These are phyloP conservation scores for Austrolebias charrua DNA, from an alignment of 2,797 vertebrate genomes.

Conservation along the genomic window DNA sequence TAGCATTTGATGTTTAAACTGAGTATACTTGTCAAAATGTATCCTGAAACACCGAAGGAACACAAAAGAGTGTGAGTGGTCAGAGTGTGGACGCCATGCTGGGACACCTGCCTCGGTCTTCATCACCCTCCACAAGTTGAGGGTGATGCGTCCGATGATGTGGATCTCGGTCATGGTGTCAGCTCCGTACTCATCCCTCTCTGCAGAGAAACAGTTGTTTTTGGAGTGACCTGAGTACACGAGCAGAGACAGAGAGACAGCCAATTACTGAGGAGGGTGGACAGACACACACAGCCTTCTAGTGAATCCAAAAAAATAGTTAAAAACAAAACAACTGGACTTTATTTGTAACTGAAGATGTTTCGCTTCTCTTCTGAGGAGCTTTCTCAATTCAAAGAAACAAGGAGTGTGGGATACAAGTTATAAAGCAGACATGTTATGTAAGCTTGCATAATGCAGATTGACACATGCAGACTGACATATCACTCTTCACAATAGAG, in stretches of 20 bases:
- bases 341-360: too few species aligned
- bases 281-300: background rate
- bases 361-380: too few species aligned
- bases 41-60: background rate
- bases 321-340: too few species aligned
- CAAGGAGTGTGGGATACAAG: too few species aligned
- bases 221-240: slow-evolving; percentile 85
- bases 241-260: slow-evolving; percentile 34
- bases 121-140: slow-evolving; percentile 99
- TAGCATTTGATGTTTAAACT: too few species aligned
- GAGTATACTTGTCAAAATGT: background rate
- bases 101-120: slow-evolving; percentile 87
- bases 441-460: too few species aligned
- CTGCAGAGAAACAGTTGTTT: slow-evolving; percentile 88
- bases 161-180: slow-evolving; percentile 96
- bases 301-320: too few species aligned
- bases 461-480: too few species aligned
- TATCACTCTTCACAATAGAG: too few species aligned
- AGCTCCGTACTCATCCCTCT: slow-evolving; percentile 91
- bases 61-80: slow-evolving; percentile 14
- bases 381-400: too few species aligned
- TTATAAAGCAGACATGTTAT: too few species aligned
- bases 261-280: slow-evolving; percentile 30
- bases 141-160: slow-evolving; percentile 88
- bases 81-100: slow-evolving; percentile 2